Percentiles rank a stretch among this genome's conserved stretches.
Evolutionary conservation across 1,140 invertebrate genomes (phyloP).

Genomic region (Planococcus citri): DNA sequence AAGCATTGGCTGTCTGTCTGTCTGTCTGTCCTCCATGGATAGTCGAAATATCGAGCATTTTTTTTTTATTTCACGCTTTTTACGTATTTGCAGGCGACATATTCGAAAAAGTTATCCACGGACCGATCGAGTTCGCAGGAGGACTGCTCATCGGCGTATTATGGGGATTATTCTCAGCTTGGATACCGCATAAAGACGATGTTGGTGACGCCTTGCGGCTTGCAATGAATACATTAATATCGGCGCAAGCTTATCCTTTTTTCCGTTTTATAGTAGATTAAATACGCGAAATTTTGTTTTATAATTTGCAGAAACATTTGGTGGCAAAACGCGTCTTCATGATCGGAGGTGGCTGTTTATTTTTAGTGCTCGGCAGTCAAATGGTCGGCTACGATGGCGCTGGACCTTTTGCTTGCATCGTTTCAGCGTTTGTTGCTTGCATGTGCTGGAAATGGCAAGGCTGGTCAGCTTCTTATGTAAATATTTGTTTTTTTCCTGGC

Average conservation of each 20-base stretch:
- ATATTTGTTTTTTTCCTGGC: not conserved
- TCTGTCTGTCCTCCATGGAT: no score
- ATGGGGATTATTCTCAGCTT: constrained; percentile 12
- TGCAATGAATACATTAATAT: no score
- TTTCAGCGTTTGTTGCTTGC: constrained; percentile 46
- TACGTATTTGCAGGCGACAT: not conserved
- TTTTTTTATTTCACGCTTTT: no score
- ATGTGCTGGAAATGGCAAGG: constrained; percentile 35
- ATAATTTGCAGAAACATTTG: not conserved
- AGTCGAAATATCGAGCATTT: no score
- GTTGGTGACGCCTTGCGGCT: not conserved
- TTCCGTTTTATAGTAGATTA: no score
- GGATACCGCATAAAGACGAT: not conserved
- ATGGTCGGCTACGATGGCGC: constrained; percentile 44
- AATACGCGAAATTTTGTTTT: not conserved
- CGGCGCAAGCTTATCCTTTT: no score
- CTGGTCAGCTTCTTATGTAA: not conserved
- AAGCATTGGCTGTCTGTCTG: no score
- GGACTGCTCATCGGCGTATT: not conserved
- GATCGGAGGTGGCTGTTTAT: constrained; percentile 41
- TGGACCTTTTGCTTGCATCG: constrained; percentile 50
- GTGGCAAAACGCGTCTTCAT: constrained; percentile 37
- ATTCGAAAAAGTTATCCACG: not conserved
- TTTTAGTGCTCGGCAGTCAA: constrained; percentile 48
- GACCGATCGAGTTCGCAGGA: not conserved